These are phyloP conservation scores for Poecilia picta DNA, from an alignment of 2,797 vertebrate species.

Conservation along the genomic window DNA sequence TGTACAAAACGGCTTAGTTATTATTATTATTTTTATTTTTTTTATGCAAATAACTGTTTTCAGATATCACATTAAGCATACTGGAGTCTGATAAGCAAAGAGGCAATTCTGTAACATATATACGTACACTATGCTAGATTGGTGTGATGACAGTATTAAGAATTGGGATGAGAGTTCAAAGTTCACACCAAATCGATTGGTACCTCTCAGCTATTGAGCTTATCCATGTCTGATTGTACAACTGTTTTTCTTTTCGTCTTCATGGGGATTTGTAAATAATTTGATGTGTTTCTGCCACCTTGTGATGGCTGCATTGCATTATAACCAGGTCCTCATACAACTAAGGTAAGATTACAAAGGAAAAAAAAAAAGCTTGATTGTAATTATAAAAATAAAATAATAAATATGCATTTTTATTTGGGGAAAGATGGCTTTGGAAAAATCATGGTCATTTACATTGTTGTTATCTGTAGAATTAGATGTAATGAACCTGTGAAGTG, in stretches of 20 bases:
- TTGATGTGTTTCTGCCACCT: neutral
- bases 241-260: neutral
- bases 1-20: neutral
- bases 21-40: neutral
- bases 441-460: neutral
- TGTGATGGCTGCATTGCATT: neutral
- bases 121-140: neutral
- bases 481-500: neutral
- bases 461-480: neutral
- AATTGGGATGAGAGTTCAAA: neutral
- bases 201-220: neutral
- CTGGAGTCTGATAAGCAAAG: neutral
- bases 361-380: neutral
- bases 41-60: neutral
- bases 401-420: neutral
- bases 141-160: neutral
- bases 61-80: neutral
- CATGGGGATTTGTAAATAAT: neutral
- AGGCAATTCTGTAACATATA: neutral
- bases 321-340: neutral
- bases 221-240: neutral
- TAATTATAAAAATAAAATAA: neutral
- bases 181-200: neutral
- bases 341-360: neutral
- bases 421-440: neutral